Base-by-base conservation (phyloP, 1,140 invertebrate genomes). In the Delia radicum region DNA sequence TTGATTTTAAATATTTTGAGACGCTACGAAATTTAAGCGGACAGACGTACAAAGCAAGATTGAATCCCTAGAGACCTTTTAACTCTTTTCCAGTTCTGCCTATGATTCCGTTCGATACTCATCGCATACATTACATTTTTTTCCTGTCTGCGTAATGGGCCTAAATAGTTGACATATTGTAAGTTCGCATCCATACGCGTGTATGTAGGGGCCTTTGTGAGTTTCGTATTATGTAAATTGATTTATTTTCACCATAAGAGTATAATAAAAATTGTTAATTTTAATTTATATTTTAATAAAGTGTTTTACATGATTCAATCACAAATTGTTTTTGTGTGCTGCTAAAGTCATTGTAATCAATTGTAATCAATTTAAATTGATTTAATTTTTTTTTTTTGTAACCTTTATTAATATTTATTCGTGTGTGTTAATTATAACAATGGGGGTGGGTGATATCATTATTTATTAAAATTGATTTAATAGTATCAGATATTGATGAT, bases 291-390 rank as follows among this genome's bases (percentile, higher is more conserved):
- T 55, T 55, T 55, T 21, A 55, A 55, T 21, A 55, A 55, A 55
- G 5, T 55, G 48, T 55, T 18, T 55, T 55, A 55, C 18, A 55
- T 6, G 48, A 21, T 55, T 55, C 48, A 55, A 55, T 55, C 18
- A 55, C 48, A 55, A 55, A 55, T 55, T 21, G 18, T 55, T 4
- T 15, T 10, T 42, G 37, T 5, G 4, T 67, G 24, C 12, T 67
- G 27, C 8, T 31, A 31, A 10, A 29, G 33, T 33, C 13, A 12
- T 33, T 33, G 33, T 33, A 12, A 10, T 33, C 37, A 37, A 75
- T 72, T 74, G 79, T 77, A 79, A 79, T 78, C 78, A 78, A 76
- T 79, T 77, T 80, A 76, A 81, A 81, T 83, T 83, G 80, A 81
- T 79, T 83, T 83, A 79, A 83, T 75, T 79, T 76, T 83, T 79